Evolutionary conservation across 1,140 invertebrate genomes (phyloP), one percentile per base, ranked within the genome.

Genomic region (Nasonia vitripennis): DNA sequence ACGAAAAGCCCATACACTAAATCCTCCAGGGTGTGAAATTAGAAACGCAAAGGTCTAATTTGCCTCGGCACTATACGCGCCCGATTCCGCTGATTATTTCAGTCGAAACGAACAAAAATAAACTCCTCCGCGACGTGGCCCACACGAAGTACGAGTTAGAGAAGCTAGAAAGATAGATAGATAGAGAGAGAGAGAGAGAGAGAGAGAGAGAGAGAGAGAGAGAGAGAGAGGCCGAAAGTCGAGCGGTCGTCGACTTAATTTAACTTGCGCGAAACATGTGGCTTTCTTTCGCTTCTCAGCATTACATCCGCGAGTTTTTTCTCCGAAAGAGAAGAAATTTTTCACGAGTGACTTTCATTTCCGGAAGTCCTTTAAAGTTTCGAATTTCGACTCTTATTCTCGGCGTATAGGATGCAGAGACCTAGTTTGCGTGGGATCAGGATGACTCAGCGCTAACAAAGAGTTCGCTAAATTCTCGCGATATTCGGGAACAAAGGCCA

Each of bases 71-170:
- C 45, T 27, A 34, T 10, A 14, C 55, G 34, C 9, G 2, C 10
- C 23, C 78, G 78, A 79, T 79, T 79, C 34, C 55, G n/a, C 78
- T 34, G 78, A 79, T 79, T 79, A 67, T 67, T 79, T 67, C n/a
- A 67, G 78, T 62, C 74, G 41, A 48, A 77, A 77, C 41, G 41
- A 77, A 48, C 51, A 37, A 79, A 79, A 79, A 79, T 79, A 79
- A 79, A 79, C 78, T 37, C 37, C 51, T 37, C 17, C 34, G 7
- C 68, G 37, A n/a, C 74, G 31, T 9, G 17, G 34, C 23, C n/a
- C 31, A 74, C 9, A 7, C 71, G 11, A 17, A 20, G 23, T 20
- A 14, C 71, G 34, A 37, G 71, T n/a, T 20, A 20, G 41, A 10
- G 17, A 20, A 9, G 74, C 34, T 45, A 75, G 9, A 75, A 2